Base-by-base conservation (phyloP, 2,113 vertebrate genomes). In the Silurus meridionalis region DNA sequence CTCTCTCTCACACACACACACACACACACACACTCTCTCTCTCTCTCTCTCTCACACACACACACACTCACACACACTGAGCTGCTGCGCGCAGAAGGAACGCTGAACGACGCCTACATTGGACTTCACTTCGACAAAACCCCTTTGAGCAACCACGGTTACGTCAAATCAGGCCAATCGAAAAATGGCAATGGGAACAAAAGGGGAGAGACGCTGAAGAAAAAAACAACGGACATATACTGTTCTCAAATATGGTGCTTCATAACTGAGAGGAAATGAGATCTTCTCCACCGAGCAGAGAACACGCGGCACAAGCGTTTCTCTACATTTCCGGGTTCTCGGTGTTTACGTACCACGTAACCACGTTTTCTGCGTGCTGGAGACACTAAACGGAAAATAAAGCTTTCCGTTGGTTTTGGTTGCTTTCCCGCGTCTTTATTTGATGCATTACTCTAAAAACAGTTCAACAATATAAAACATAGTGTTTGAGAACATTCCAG, bases 101-200 rank as follows among this genome's bases (percentile, higher is more conserved):
- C 63, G 52, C 48, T n/a, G 17, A 85, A 10, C 87, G 67, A 80
- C 85, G 75, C 86, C 83, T 87, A 89, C 90, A 80, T 75, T 85
- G 80, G 78, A 88, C 52, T 83, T 83, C 75, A 63, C 87, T 84
- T 80, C 82, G 79, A 17, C 50, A 77, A 75, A 86, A 80, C 71
- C 48, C 83, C 37, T 37, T 88, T 58, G 25, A 69, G 84, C 83
- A 87, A 85, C 85, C 85, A 58, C 60, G 55, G 81, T 57, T 77
- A 53, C 72, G 64, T 74, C n/a, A 82, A 28, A 57, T 72, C 72
- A n/a, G n/a, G 53, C 52, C 58, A 25, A 55, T 23, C 67, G 5
- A 7, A 10, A 82, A 55, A 74, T n/a, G 11, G 37, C 46, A 80
- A 81, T 13, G 37, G 52, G 58, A 72, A 61, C 15, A 19, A 63